Percentiles rank a stretch among this genome's conserved stretches.
phyloP scores from a whole-genome alignment of 2,797 vertebrate genomes.

The Tenualosa ilisha region DNA sequence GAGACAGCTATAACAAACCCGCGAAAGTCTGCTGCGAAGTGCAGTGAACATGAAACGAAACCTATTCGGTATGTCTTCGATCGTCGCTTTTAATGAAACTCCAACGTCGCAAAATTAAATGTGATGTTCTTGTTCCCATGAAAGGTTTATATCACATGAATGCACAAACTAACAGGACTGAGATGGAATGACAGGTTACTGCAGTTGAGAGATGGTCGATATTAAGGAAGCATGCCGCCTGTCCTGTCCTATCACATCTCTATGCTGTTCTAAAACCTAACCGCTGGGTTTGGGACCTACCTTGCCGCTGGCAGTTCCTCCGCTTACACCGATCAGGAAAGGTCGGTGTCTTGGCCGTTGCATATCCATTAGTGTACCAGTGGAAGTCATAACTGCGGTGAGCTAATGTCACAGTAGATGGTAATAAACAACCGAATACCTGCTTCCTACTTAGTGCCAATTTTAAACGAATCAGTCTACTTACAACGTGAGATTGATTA shows the following conservation, averaged over 20 bases:
- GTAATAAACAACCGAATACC: background rate
- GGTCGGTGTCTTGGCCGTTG: conserved; percentile 81
- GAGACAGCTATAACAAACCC: background rate
- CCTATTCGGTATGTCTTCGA: too few species aligned
- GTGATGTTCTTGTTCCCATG: background rate
- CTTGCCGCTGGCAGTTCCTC: conserved; percentile 94
- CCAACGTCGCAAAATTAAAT: background rate
- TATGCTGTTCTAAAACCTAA: background rate
- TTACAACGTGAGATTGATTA: background rate
- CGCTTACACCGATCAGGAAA: conserved; percentile 91
- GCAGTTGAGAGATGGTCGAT: background rate
- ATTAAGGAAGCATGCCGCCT: background rate
- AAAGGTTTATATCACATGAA: background rate
- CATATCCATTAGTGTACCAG: conserved; percentile 58
- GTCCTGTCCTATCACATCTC: background rate
- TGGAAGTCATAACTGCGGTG: conserved; percentile 59
- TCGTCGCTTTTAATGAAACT: too few species aligned
- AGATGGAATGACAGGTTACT: too few species aligned
- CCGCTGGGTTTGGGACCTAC: conserved; percentile 58
- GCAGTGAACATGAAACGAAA: background rate
- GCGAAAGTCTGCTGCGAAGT: background rate
- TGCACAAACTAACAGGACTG: background rate
- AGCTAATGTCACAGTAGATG: background rate
- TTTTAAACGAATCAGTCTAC: background rate
- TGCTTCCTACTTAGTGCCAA: background rate